Conservation (phyloP, 2,797 vertebrate genomes). For the Anguilla marmorata region DNA sequence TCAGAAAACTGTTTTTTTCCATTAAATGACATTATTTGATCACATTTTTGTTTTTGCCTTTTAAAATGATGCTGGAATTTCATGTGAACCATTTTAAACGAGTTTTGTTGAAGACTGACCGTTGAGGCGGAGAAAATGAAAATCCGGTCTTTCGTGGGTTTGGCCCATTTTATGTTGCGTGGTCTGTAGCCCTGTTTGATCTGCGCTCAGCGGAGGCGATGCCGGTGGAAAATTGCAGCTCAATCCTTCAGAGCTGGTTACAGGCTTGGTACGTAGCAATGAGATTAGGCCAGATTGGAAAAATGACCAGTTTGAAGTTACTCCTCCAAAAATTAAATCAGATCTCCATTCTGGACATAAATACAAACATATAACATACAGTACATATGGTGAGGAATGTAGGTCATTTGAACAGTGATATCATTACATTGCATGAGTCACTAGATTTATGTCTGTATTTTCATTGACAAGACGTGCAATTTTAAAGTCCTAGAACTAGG, state of each 20-base stretch:
- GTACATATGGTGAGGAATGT: background rate
- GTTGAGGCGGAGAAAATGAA: background rate
- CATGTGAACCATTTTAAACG: background rate
- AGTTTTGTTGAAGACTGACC: background rate
- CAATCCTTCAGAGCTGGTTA: background rate
- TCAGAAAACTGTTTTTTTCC: background rate
- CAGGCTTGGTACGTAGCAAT: background rate
- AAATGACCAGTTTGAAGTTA: background rate
- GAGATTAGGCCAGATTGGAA: background rate
- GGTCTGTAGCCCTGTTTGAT: background rate
- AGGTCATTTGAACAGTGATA: conserved; percentile 1
- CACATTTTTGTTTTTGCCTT: too few relatives aligned
- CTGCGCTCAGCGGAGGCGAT: background rate
- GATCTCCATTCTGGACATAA: background rate
- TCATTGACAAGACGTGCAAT: background rate
- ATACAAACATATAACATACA: background rate
- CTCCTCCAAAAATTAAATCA: background rate
- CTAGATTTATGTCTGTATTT: background rate
- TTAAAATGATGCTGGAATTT: background rate
- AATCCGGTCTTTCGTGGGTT: background rate
- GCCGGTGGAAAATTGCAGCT: background rate
- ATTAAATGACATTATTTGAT: background rate
- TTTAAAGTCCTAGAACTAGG: background rate
- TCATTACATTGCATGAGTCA: background rate
- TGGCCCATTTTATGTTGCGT: background rate